phyloP scores from a whole-genome alignment of 2,113 vertebrate genomes.

The Anhinga rufa region DNA sequence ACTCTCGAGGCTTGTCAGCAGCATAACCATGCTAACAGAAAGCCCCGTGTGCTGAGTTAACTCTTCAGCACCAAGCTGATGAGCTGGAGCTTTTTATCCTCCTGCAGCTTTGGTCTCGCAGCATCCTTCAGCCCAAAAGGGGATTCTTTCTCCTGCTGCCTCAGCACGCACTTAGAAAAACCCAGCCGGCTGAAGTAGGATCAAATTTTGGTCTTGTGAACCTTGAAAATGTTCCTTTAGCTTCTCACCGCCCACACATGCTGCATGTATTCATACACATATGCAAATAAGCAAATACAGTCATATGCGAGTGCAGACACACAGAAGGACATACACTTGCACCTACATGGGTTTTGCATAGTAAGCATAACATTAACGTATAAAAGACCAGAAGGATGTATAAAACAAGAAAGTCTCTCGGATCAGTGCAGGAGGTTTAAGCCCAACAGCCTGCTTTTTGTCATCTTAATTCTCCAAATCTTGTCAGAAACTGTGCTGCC shows the following conservation, averaged over 20 bases:
- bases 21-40: neutral
- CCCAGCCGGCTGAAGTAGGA: neutral
- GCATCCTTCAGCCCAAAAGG: neutral
- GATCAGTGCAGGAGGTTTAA: neutral
- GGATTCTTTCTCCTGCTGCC: neutral
- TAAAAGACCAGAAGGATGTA: neutral
- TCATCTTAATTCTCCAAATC: neutral
- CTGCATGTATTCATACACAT: constrained; percentile 11
- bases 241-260: neutral
- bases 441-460: neutral
- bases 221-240: constrained; percentile 45
- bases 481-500: neutral
- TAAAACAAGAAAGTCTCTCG: neutral
- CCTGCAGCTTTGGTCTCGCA: neutral
- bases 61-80: neutral
- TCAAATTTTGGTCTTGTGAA: constrained; percentile 22
- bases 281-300: constrained; percentile 26
- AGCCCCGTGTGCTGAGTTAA: neutral
- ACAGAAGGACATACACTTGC: neutral
- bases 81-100: neutral
- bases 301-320: neutral
- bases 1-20: neutral
- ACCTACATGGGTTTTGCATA: neutral
- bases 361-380: neutral
- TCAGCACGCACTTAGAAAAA: neutral